These are phyloP conservation scores for Chymomyza procnemis DNA, from an alignment of 2,888 invertebrate genomes.

Conservation along the genomic window DNA sequence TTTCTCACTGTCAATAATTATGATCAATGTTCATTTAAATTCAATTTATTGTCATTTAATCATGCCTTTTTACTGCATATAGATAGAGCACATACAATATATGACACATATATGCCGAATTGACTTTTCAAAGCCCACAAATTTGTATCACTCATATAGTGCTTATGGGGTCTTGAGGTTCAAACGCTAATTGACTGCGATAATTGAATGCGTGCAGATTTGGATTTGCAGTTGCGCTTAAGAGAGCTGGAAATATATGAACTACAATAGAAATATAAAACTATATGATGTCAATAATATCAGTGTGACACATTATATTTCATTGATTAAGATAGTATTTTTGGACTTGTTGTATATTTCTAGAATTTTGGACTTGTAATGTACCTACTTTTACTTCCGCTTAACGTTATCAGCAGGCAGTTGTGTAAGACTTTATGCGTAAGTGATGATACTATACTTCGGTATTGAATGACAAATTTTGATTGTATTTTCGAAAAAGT, in stretches of 20 bases:
- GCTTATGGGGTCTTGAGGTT: background rate
- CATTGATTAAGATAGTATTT: too few relatives aligned
- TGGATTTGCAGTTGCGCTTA: background rate
- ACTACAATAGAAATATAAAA: background rate
- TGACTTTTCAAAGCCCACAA: background rate
- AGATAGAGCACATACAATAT: background rate
- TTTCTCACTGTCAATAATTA: background rate
- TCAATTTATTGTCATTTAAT: background rate
- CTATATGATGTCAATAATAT: background rate
- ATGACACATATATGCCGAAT: background rate
- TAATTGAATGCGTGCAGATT: slow-evolving; percentile 44
- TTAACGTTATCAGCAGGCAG: too few relatives aligned
- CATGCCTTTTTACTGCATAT: background rate
- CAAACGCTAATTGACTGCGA: slow-evolving; percentile 39
- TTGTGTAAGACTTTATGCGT: too few relatives aligned
- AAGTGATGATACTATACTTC: too few relatives aligned
- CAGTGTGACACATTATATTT: background rate
- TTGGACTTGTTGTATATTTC: too few relatives aligned
- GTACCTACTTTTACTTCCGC: too few relatives aligned
- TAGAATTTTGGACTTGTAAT: too few relatives aligned
- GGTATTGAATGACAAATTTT: too few relatives aligned
- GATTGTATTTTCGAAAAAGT: too few relatives aligned
- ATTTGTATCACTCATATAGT: background rate
- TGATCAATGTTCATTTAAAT: background rate
- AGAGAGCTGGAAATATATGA: background rate